Conservation (phyloP, 2,113 vertebrate species). For the Solenodon paradoxus region DNA sequence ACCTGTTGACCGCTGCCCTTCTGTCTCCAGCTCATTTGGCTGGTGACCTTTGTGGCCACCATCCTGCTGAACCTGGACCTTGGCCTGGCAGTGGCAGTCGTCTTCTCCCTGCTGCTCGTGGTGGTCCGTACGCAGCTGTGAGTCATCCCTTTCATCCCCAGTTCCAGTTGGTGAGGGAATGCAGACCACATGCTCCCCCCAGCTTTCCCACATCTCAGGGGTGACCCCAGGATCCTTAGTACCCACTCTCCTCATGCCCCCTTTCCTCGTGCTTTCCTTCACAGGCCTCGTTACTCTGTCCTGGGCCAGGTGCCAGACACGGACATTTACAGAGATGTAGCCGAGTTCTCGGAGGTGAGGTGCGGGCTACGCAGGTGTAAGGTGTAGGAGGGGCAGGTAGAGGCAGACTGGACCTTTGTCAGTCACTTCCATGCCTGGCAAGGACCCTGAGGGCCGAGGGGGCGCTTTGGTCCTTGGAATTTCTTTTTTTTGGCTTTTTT, state of each 20-base stretch:
- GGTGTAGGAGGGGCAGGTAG: background rate
- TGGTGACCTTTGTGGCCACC: conserved; percentile 90
- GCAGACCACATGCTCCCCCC: background rate
- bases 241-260: background rate
- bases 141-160: conserved; percentile 64
- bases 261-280: background rate
- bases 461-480: background rate
- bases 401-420: background rate
- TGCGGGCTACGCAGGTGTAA: background rate
- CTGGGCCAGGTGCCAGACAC: conserved; percentile 90
- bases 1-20: background rate
- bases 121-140: conserved; percentile 94
- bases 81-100: conserved; percentile 87
- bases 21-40: conserved; percentile 87
- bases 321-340: conserved; percentile 90
- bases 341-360: conserved; percentile 89
- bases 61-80: conserved; percentile 91
- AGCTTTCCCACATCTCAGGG: background rate
- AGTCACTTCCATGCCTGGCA: background rate
- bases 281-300: conserved; percentile 93
- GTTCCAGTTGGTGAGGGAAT: background rate
- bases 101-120: conserved; percentile 90
- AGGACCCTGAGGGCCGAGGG: background rate
- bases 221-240: background rate
- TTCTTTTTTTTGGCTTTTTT: too few relatives aligned